These are phyloP conservation scores for Ibidorhyncha struthersii DNA, from an alignment of 2,113 vertebrate species.

Conservation along the genomic window DNA sequence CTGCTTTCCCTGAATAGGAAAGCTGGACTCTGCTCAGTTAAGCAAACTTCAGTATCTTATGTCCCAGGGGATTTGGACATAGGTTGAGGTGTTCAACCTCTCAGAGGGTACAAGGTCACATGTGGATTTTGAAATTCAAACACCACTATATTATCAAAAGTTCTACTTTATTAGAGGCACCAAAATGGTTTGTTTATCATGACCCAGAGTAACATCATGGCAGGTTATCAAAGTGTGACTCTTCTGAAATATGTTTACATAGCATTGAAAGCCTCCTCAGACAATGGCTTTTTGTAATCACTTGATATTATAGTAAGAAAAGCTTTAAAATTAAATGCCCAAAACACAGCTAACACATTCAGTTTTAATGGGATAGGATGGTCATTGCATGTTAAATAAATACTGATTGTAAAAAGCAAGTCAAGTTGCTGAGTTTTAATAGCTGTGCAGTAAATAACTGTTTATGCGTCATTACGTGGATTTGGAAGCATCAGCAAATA, in stretches of 20 bases:
- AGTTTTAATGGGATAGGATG: conserved; percentile 49
- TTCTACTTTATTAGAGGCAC: background rate
- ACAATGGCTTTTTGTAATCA: conserved; percentile 21
- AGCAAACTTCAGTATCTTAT: background rate
- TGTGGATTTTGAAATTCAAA: background rate
- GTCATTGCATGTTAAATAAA: conserved; percentile 69
- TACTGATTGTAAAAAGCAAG: conserved; percentile 55
- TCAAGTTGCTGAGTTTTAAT: conserved; percentile 48
- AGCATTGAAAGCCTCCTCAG: background rate
- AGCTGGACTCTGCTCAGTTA: background rate
- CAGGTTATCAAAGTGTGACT: background rate
- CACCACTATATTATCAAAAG: background rate
- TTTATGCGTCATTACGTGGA: conserved; percentile 53
- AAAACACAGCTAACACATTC: conserved; percentile 41
- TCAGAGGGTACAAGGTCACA: background rate
- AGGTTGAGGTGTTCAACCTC: background rate
- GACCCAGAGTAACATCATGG: background rate
- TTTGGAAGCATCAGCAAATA: conserved; percentile 70
- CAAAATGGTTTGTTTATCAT: background rate
- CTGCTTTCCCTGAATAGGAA: background rate
- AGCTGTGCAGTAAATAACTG: conserved; percentile 59
- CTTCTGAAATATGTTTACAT: background rate
- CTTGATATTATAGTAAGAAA: conserved; percentile 1
- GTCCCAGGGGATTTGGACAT: background rate
- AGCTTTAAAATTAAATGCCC: conserved; percentile 62